Conservation (phyloP, 2,797 vertebrate species). For the Phoxinus dragarum region DNA sequence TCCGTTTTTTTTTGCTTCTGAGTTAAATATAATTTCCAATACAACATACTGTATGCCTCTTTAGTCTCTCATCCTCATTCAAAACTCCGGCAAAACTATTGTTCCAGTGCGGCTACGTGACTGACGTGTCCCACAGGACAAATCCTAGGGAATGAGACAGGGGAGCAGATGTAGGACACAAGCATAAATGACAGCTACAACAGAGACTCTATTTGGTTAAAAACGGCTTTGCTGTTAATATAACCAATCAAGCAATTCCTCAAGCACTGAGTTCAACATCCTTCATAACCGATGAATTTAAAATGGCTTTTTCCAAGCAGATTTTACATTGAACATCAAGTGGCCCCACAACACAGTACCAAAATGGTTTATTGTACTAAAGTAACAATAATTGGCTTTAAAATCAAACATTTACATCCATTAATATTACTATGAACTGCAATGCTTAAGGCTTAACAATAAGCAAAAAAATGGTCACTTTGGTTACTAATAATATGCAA, state of each 20-base stretch:
- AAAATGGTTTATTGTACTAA: not conserved
- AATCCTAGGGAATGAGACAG: conserved; percentile 16
- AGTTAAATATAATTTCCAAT: conserved; percentile 36
- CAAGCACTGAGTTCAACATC: not conserved
- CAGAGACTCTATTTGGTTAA: conserved; percentile 14
- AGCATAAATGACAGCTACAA: conserved; percentile 33
- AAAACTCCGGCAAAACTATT: conserved; percentile 21
- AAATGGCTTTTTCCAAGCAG: not conserved
- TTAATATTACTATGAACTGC: not conserved
- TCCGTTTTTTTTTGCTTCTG: not conserved
- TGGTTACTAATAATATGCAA: not conserved
- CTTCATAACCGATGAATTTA: not conserved
- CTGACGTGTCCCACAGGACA: conserved; percentile 37
- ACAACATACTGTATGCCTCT: conserved; percentile 8
- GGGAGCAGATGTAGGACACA: conserved; percentile 21
- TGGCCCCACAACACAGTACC: not conserved
- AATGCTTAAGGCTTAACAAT: not conserved
- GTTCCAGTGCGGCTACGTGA: conserved; percentile 26
- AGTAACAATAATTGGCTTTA: not conserved
- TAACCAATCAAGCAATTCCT: conserved; percentile 32
- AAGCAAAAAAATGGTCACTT: not conserved
- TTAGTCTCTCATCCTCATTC: conserved; percentile 44
- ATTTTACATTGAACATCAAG: not conserved
- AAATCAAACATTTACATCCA: not conserved
- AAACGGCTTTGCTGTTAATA: conserved; percentile 15